These are phyloP conservation scores for Ahaetulla prasina DNA, from an alignment of 2,113 vertebrate genomes.

Conservation along the genomic window DNA sequence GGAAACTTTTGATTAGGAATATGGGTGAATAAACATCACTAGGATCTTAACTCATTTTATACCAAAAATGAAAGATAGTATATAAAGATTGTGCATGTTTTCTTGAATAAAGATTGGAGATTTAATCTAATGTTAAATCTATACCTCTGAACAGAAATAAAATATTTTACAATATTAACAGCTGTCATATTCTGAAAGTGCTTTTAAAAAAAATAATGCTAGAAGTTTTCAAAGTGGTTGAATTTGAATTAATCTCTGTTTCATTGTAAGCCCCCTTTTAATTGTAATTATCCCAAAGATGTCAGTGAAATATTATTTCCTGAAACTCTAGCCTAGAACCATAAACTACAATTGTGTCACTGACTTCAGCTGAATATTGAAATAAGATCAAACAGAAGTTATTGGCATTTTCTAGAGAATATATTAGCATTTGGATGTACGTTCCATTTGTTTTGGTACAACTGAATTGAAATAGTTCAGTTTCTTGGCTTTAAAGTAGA, in stretches of 20 bases:
- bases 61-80: not conserved
- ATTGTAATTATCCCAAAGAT: not conserved
- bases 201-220: not conserved
- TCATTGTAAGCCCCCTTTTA: not conserved
- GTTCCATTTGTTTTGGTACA: not conserved
- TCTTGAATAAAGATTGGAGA: not conserved
- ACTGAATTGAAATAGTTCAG: not conserved
- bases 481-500: not conserved
- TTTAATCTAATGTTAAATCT: not conserved
- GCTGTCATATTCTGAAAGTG: not conserved
- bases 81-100: not conserved
- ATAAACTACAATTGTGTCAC: not conserved
- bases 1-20: rapidly evolving
- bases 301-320: not conserved
- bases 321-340: not conserved
- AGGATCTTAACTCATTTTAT: not conserved
- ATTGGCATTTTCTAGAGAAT: not conserved
- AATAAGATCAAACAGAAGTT: not conserved
- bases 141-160: not conserved
- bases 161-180: not conserved
- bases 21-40: not conserved
- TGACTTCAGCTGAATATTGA: not conserved
- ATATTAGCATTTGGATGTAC: not conserved
- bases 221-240: not conserved
- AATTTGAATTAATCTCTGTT: not conserved